Evolutionary conservation across 2,888 invertebrate genomes (phyloP).

Genomic region (Tillus elongatus): DNA sequence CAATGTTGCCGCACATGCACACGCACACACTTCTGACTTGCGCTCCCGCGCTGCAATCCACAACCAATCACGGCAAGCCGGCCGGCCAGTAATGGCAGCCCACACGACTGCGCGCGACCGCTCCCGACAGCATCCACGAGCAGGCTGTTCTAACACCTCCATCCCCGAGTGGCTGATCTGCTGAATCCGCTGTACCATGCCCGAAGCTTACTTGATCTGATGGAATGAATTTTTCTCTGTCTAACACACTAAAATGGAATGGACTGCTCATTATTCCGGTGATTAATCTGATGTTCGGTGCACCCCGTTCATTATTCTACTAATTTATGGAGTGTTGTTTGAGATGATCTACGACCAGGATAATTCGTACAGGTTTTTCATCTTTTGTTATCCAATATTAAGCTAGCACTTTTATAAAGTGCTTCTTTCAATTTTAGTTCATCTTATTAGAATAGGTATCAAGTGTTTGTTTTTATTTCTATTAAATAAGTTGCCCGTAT

Average conservation of each 20-base stretch:
- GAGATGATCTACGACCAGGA: slow-evolving; percentile 28
- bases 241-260: too few relatives aligned
- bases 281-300: slow-evolving; percentile 39
- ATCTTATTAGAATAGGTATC: too few relatives aligned
- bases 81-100: slow-evolving; percentile 49
- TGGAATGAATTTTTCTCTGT: too few relatives aligned
- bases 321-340: slow-evolving; percentile 37
- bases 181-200: slow-evolving; percentile 10
- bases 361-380: too few relatives aligned
- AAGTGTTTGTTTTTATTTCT: too few relatives aligned
- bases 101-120: slow-evolving; percentile 56
- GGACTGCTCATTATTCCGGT: slow-evolving; percentile 32
- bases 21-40: too few relatives aligned
- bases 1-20: too few relatives aligned
- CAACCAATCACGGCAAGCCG: slow-evolving; percentile 39
- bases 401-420: too few relatives aligned
- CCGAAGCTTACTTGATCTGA: too few relatives aligned
- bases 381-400: too few relatives aligned
- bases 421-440: too few relatives aligned
- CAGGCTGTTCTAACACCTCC: slow-evolving; percentile 19
- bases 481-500: too few relatives aligned
- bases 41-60: slow-evolving; percentile 25
- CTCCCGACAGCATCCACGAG: slow-evolving; percentile 29
- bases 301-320: slow-evolving; percentile 32
- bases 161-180: slow-evolving; percentile 15